Conservation (phyloP, 2,113 vertebrate species). For the Hippocampus mohnikei region DNA sequence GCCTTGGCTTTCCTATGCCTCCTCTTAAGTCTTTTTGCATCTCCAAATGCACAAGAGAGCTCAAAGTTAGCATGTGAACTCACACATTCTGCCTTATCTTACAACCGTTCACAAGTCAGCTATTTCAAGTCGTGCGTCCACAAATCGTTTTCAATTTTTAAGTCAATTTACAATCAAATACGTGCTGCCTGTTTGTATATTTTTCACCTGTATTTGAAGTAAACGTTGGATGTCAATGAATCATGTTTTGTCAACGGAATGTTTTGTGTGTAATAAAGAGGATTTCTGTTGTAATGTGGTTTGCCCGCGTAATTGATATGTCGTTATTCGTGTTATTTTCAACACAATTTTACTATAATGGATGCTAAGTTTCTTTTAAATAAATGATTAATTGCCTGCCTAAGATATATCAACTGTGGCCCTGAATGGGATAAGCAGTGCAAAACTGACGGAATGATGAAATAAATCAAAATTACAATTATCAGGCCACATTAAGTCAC, state of each 20-base stretch:
- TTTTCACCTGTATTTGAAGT: slow-evolving; percentile 52
- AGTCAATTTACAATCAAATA: slow-evolving; percentile 48
- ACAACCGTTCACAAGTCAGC: slow-evolving; percentile 5
- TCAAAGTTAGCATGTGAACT: not conserved
- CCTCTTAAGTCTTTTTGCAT: slow-evolving; percentile 10
- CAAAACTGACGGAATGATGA: not conserved
- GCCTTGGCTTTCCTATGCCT: slow-evolving; percentile 36
- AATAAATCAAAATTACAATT: not conserved
- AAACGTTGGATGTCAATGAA: slow-evolving; percentile 30
- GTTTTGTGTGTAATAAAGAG: slow-evolving; percentile 52
- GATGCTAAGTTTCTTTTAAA: too few species aligned
- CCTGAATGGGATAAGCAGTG: not conserved
- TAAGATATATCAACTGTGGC: not conserved
- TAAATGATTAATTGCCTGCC: not conserved
- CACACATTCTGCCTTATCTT: slow-evolving; percentile 3
- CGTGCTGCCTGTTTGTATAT: slow-evolving; percentile 50
- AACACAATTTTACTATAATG: not conserved
- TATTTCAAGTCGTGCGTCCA: slow-evolving; percentile 24
- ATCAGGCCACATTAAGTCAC: not conserved
- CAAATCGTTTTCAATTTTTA: slow-evolving; percentile 16
- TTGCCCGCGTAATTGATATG: not conserved
- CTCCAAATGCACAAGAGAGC: slow-evolving; percentile 6
- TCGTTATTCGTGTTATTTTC: not conserved
- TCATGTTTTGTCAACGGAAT: slow-evolving; percentile 20
- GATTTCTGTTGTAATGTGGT: slow-evolving; percentile 21